These are phyloP conservation scores for Amphipoea oculea DNA, from an alignment of 2,888 invertebrate genomes.

Conservation along the genomic window DNA sequence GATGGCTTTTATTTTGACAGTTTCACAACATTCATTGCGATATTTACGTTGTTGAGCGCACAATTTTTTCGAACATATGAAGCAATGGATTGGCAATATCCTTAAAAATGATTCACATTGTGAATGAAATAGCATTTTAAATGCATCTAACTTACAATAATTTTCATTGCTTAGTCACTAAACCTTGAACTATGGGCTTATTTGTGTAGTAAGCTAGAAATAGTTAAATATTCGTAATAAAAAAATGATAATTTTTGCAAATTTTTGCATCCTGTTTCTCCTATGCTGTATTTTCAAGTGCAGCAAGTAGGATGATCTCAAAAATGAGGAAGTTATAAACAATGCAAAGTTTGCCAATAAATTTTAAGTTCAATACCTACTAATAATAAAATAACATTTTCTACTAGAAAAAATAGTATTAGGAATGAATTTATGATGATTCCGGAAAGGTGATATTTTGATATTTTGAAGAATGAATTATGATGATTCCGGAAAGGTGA, in stretches of 20 bases:
- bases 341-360: background rate
- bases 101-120: no score
- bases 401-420: background rate
- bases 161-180: background rate
- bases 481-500: background rate
- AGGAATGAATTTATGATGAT: background rate
- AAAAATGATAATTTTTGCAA: background rate
- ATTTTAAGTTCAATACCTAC: background rate
- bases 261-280: background rate
- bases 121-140: background rate
- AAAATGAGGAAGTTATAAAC: background rate
- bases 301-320: background rate
- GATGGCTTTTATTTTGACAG: background rate
- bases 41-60: background rate
- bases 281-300: background rate
- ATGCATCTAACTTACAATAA: background rate
- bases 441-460: background rate
- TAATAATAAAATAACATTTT: background rate
- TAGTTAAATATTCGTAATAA: background rate
- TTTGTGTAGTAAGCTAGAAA: background rate
- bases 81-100: background rate
- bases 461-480: background rate
- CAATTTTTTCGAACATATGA: background rate
- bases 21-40: background rate
- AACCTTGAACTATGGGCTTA: slow-evolving; percentile 8